phyloP scores from a whole-genome alignment of 2,888 invertebrate genomes.

The Corbicula japonica region DNA sequence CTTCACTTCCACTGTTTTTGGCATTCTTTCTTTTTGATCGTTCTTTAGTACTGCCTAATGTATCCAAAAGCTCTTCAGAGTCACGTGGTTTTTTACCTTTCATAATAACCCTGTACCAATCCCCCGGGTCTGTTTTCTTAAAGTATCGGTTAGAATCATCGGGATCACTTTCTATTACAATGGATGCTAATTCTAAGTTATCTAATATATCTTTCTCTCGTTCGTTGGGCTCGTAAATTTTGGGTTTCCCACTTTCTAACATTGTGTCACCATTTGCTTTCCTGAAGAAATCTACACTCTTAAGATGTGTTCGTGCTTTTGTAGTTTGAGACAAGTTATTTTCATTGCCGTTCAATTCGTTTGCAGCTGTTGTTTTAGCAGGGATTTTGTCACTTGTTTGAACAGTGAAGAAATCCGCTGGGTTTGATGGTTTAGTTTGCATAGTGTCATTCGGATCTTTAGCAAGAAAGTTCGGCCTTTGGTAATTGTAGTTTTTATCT shows the following conservation, averaged over 20 bases:
- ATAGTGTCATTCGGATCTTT: not conserved
- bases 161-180: constrained; percentile 59
- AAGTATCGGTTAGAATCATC: constrained; percentile 62
- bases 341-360: not conserved
- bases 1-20: constrained; percentile 13
- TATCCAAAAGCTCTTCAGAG: constrained; percentile 18
- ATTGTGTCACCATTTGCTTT: not conserved
- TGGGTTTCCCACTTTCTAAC: constrained; percentile 14
- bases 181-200: constrained; percentile 53
- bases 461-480: too few relatives aligned
- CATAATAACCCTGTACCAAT: constrained; percentile 64
- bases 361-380: not conserved
- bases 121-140: constrained; percentile 54
- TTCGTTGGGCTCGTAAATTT: constrained; percentile 46
- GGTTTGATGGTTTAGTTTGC: not conserved
- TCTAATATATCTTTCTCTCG: constrained; percentile 49
- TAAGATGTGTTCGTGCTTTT: too few relatives aligned
- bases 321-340: not conserved
- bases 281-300: too few relatives aligned
- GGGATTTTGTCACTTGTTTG: not conserved
- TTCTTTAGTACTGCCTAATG: not conserved
- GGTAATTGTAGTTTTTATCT: constrained; percentile 15
- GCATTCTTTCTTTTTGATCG: constrained; percentile 17
- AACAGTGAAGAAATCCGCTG: not conserved
- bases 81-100: constrained; percentile 57